Evolutionary conservation across 1,140 invertebrate genomes (phyloP).

Genomic region (Nomia melanderi): DNA sequence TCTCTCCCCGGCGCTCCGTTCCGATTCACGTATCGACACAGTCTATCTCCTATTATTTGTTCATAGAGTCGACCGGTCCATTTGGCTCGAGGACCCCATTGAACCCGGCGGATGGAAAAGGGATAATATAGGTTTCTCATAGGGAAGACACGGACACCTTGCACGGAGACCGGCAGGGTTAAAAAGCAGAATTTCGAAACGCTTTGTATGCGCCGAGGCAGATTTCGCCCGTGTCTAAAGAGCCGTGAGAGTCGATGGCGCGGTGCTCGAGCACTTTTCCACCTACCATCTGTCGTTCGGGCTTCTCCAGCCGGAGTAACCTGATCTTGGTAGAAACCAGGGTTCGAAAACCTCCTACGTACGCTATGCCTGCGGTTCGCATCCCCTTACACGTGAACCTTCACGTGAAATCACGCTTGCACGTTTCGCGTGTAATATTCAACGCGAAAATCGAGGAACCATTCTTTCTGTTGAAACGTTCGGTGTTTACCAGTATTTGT

Average conservation of each 20-base stretch:
- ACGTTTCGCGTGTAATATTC: too few species aligned
- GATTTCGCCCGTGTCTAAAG: slow-evolving; percentile 54
- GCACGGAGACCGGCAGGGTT: slow-evolving; percentile 10
- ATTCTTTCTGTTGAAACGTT: too few species aligned
- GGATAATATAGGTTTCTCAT: neutral
- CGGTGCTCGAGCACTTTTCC: slow-evolving; percentile 66
- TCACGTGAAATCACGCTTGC: slow-evolving; percentile 13
- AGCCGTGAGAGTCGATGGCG: slow-evolving; percentile 63
- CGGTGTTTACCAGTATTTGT: too few species aligned
- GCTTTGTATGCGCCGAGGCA: slow-evolving; percentile 26
- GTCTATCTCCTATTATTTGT: neutral
- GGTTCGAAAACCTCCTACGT: slow-evolving; percentile 68
- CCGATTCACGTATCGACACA: too few species aligned
- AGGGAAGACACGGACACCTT: slow-evolving; percentile 19
- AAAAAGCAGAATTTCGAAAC: slow-evolving; percentile 20
- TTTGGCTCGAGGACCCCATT: neutral
- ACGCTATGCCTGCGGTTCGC: slow-evolving; percentile 42
- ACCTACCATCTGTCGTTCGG: slow-evolving; percentile 76
- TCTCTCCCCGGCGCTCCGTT: too few species aligned
- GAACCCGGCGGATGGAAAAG: neutral
- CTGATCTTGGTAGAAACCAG: slow-evolving; percentile 72
- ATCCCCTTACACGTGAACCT: slow-evolving; percentile 32
- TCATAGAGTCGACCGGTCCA: neutral
- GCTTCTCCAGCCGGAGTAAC: slow-evolving; percentile 66
- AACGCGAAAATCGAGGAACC: too few species aligned